A percentile compares a stretch with the other conserved stretches of the same genome.
These are phyloP conservation scores for Aphelocoma californica DNA, from an alignment of 2,797 vertebrate genomes.

Conservation along the genomic window DNA sequence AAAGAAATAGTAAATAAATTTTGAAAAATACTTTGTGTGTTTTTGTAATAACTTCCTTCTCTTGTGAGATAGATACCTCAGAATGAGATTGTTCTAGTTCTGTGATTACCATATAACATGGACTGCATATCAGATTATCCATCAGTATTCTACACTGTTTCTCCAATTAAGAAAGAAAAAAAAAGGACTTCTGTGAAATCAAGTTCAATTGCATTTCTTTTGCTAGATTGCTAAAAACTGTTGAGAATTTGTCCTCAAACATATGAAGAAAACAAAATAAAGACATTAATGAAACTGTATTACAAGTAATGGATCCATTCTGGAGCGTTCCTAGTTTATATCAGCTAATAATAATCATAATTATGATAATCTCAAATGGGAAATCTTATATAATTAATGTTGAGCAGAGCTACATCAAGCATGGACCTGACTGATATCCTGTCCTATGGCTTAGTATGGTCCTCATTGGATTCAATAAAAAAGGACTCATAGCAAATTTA, in stretches of 20 bases:
- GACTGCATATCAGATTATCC: background rate
- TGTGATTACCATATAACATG: background rate
- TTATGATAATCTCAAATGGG: background rate
- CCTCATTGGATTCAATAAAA: background rate
- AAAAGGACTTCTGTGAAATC: background rate
- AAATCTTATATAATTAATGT: background rate
- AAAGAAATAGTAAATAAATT: background rate
- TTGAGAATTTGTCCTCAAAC: background rate
- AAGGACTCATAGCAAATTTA: background rate
- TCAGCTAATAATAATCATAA: background rate
- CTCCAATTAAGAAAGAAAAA: background rate
- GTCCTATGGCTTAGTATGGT: background rate
- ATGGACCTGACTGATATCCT: background rate
- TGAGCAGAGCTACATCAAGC: background rate
- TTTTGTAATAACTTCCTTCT: background rate
- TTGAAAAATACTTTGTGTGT: background rate
- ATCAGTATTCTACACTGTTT: background rate
- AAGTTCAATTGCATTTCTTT: background rate
- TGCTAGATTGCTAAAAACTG: background rate
- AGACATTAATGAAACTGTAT: background rate
- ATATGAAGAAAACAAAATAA: background rate
- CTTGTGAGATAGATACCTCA: background rate
- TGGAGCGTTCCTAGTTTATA: background rate
- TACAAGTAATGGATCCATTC: background rate
- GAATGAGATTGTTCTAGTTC: background rate